Base-by-base conservation (phyloP, 1,140 invertebrate genomes). In the Babylonia areolata region DNA sequence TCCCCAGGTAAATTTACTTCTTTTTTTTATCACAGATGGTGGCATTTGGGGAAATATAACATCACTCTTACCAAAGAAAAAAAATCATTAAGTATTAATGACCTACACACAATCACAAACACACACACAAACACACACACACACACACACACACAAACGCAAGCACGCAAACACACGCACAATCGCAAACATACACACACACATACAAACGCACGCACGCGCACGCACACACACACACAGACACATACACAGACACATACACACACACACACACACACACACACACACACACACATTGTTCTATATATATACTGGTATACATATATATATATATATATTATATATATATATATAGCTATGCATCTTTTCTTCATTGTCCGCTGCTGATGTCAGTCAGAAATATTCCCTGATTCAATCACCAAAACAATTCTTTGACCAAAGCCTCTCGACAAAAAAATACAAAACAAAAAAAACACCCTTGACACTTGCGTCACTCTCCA, bases 121-220 rank as follows among this genome's bases (percentile, higher is more conserved):
- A 73, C n/a, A 73, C 71, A 73, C 71, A 73, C 71, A 73, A 5
- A 73, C 71, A 73, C 71, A 73, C 71, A 35, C 71, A 35, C 71
- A 35, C 71, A 35, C 71, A 35, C 71, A 35, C 33, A 35, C 71
- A 35, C 71, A 5, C 71, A 73, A n/a, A 35, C 71, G 35, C 71
- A 35, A n/a, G 35, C 71, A 73, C 71, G 35, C 71, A 73, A n/a
- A 73, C 71, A 73, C 71, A 73, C 71, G 35, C 71, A 73, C 71
- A 73, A n/a, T 35, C 71, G 35, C 71, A 73, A n/a, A 73, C 71
- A 73, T 6, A 73, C 71, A 35, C 71, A 37, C 71, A 35, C 71
- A 37, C 71, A 35, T 31, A 73, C 6, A 17, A n/a, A 73, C 71
- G 33, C 71, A 73, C 71, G 33, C 71, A 73, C 71, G 31, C 71